Percentiles rank a stretch among this genome's conserved stretches.
Conservation (phyloP, 2,888 invertebrate species). For the Zootermopsis nevadensis region DNA sequence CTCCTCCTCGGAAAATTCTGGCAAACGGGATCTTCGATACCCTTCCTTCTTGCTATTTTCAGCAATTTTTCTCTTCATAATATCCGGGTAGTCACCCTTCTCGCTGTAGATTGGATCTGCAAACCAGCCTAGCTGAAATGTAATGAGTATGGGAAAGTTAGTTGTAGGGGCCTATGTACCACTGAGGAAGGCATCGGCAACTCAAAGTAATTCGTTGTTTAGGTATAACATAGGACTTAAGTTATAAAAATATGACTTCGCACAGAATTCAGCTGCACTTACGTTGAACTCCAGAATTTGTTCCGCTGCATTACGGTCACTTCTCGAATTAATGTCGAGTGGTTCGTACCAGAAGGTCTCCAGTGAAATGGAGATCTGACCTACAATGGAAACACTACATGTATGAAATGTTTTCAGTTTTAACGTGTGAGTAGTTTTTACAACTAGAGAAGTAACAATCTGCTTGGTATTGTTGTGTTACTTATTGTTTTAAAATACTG, state of each 20-base stretch:
- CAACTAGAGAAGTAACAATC: no score
- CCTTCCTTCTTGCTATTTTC: slow-evolving; percentile 63
- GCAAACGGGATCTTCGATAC: slow-evolving; percentile 63
- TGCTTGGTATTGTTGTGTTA: no score
- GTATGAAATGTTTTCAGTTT: no score
- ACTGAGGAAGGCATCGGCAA: no score
- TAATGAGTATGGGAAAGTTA: no score
- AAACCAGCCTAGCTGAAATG: slow-evolving; percentile 64
- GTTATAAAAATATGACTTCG: not conserved
- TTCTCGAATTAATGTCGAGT: not conserved
- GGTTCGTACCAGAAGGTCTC: slow-evolving; percentile 14
- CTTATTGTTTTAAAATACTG: no score
- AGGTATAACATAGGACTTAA: no score
- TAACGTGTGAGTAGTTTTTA: no score
- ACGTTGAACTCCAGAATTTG: slow-evolving; percentile 6
- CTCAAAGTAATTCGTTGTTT: no score
- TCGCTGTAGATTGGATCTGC: slow-evolving; percentile 64
- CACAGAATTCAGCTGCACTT: not conserved
- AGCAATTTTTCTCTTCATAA: slow-evolving; percentile 64
- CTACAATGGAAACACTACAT: not conserved
- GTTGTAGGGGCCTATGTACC: no score
- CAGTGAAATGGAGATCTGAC: not conserved
- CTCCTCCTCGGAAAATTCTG: slow-evolving; percentile 67
- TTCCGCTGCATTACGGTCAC: not conserved
- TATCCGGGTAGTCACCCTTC: slow-evolving; percentile 66